Evolutionary conservation across 2,888 invertebrate genomes (phyloP).

Genomic region (Pyrrhosoma nymphula): DNA sequence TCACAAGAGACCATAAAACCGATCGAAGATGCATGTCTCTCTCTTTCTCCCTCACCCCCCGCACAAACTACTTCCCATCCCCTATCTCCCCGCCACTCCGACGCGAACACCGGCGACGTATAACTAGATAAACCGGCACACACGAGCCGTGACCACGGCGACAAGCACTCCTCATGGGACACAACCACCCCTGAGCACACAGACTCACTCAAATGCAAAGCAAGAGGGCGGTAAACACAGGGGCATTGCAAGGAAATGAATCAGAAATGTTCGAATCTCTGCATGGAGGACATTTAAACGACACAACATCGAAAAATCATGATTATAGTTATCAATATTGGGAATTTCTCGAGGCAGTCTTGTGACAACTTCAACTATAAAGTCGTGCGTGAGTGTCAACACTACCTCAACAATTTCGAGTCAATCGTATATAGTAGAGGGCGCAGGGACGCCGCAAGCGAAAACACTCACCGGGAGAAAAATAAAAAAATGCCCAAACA

Average conservation of each 20-base stretch:
- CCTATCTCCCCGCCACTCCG: neutral
- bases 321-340: too few species aligned
- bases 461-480: too few species aligned
- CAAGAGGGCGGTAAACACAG: neutral
- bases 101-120: constrained; percentile 16
- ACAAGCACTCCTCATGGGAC: neutral
- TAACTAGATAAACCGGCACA: constrained; percentile 39
- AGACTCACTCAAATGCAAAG: neutral
- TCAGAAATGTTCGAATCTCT: too few species aligned
- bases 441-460: too few species aligned
- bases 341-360: too few species aligned
- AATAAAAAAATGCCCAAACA: too few species aligned
- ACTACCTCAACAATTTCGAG: too few species aligned
- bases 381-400: too few species aligned
- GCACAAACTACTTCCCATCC: neutral
- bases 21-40: constrained; percentile 32
- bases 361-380: too few species aligned
- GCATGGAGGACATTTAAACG: too few species aligned
- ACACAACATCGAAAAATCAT: too few species aligned
- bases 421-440: too few species aligned
- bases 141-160: constrained; percentile 30
- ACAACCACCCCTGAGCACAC: neutral
- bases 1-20: constrained; percentile 26
- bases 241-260: neutral
- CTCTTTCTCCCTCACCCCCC: neutral